Evolutionary conservation across 1,140 invertebrate species (phyloP).

Genomic region (Papilio machaon): DNA sequence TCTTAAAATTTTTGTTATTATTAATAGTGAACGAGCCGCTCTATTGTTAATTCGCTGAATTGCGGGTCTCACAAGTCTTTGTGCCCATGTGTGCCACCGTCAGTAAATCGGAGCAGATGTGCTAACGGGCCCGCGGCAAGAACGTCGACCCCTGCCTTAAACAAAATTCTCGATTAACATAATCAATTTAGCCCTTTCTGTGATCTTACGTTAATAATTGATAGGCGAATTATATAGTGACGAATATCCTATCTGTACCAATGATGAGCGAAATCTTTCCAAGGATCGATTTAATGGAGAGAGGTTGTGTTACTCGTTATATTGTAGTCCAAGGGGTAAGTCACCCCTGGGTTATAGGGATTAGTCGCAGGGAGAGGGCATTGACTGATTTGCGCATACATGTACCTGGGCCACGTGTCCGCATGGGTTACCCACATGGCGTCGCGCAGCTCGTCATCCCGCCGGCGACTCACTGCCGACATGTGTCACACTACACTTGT

Average conservation of each 20-base stretch:
- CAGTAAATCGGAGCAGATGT: slow-evolving; percentile 78
- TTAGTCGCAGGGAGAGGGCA: slow-evolving; percentile 42
- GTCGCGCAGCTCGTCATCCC: slow-evolving; percentile 57
- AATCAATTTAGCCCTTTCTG: slow-evolving; percentile 61
- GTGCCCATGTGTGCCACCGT: slow-evolving; percentile 50
- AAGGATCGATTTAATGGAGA: slow-evolving; percentile 23
- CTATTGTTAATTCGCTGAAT: slow-evolving; percentile 72
- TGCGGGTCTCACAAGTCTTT: slow-evolving; percentile 59
- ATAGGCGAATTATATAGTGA: slow-evolving; percentile 47
- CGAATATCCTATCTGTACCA: slow-evolving; percentile 49
- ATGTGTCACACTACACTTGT: slow-evolving; percentile 56
- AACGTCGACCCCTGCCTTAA: slow-evolving; percentile 57
- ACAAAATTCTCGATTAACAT: slow-evolving; percentile 61
- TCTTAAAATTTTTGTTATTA: slow-evolving; percentile 76
- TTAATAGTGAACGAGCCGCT: slow-evolving; percentile 63
- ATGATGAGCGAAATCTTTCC: slow-evolving; percentile 35
- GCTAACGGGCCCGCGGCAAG: slow-evolving; percentile 60
- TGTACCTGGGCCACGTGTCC: slow-evolving; percentile 69
- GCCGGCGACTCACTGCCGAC: slow-evolving; percentile 56
- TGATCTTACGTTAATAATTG: slow-evolving; percentile 53
- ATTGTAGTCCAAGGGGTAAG: slow-evolving; percentile 32
- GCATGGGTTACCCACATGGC: slow-evolving; percentile 64
- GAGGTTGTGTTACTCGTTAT: slow-evolving; percentile 39
- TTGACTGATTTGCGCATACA: slow-evolving; percentile 61
- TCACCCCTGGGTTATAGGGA: slow-evolving; percentile 26